phyloP scores from a whole-genome alignment of 2,888 invertebrate genomes.

The Mellilla xanthometata region DNA sequence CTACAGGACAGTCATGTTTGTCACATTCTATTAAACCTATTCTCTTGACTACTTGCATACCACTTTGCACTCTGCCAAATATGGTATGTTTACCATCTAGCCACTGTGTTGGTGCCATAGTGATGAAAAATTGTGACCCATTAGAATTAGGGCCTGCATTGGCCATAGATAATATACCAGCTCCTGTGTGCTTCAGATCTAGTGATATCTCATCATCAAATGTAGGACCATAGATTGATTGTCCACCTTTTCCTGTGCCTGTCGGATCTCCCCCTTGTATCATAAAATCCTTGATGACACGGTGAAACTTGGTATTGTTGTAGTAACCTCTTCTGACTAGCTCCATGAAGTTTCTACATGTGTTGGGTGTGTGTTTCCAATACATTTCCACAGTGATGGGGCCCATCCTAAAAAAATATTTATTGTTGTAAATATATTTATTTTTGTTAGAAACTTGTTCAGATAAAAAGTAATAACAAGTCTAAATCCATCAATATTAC shows the following conservation, averaged over 20 bases:
- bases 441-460: not conserved
- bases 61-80: constrained; percentile 94
- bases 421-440: too few species aligned
- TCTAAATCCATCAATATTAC: too few species aligned
- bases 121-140: constrained; percentile 99
- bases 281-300: constrained; percentile 97
- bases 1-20: constrained; percentile 94
- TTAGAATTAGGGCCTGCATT: constrained; percentile 98
- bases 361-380: constrained; percentile 99
- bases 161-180: constrained; percentile 97
- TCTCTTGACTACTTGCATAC: constrained; percentile 95
- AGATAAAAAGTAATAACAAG: too few species aligned
- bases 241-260: constrained; percentile 97
- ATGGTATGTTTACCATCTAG: constrained; percentile 98
- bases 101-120: constrained; percentile 98
- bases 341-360: constrained; percentile 98
- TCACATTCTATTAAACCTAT: constrained; percentile 98
- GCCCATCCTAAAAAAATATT: constrained; percentile 90
- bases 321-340: constrained; percentile 96
- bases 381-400: constrained; percentile 95
- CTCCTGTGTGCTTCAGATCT: constrained; percentile 97
- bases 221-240: constrained; percentile 96
- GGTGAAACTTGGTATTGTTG: constrained; percentile 97
- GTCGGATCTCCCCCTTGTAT: constrained; percentile 99
- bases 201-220: constrained; percentile 98